Evolutionary conservation across 2,888 invertebrate species (phyloP).

Genomic region (Plagiodera versicolora): DNA sequence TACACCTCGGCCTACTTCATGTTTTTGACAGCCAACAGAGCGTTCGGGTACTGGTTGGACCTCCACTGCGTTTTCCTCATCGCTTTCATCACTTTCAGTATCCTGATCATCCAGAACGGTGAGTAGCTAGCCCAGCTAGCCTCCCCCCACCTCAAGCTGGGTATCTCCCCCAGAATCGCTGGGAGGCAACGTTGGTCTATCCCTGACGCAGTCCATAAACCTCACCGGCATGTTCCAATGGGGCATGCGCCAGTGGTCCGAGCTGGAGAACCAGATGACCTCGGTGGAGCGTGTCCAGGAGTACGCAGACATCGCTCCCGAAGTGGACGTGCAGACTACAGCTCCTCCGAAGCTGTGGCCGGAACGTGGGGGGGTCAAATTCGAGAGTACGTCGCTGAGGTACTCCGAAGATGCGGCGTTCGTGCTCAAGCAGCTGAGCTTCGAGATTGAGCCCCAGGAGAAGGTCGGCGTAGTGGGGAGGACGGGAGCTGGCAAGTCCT

Average conservation of each 20-base stretch:
- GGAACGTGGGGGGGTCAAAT: constrained; percentile 66
- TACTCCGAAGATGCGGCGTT: constrained; percentile 72
- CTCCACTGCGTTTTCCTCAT: constrained; percentile 67
- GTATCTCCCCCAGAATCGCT: constrained; percentile 52
- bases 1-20: constrained; percentile 76
- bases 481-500: constrained; percentile 82
- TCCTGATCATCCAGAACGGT: constrained; percentile 63
- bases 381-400: constrained; percentile 68
- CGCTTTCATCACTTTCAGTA: constrained; percentile 64
- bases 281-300: constrained; percentile 85
- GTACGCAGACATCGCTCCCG: constrained; percentile 72
- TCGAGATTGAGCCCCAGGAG: constrained; percentile 67
- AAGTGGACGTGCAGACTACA: constrained; percentile 61
- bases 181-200: constrained; percentile 77
- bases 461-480: constrained; percentile 82
- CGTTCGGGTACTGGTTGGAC: constrained; percentile 72
- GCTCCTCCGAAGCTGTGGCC: constrained; percentile 75
- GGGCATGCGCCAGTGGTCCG: constrained; percentile 81
- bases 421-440: constrained; percentile 73
- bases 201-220: constrained; percentile 79
- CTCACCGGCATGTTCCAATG: constrained; percentile 69
- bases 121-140: constrained; percentile 34
- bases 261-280: constrained; percentile 83
- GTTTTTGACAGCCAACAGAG: constrained; percentile 63
- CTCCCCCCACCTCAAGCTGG: background rate